Evolutionary conservation across 2,888 invertebrate genomes (phyloP).

Genomic region (Sminthurinus aureus): DNA sequence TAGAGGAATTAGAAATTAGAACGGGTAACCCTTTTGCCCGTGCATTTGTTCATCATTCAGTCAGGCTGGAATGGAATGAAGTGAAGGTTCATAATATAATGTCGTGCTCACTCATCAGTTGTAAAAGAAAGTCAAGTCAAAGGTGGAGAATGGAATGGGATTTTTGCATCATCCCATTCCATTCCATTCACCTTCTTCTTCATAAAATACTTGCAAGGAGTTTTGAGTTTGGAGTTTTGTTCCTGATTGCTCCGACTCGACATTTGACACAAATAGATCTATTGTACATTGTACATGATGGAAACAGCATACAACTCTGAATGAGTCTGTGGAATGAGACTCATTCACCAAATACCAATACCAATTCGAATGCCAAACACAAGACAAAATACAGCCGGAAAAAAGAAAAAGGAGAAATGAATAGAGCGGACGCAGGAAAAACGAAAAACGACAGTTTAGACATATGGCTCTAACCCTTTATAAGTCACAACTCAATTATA

Average conservation of each 20-base stretch:
- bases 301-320: background rate
- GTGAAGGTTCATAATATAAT: conserved; percentile 28
- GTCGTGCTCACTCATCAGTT: conserved; percentile 41
- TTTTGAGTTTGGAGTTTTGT: conserved; percentile 14
- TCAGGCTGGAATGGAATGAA: background rate
- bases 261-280: conserved; percentile 44
- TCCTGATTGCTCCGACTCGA: conserved; percentile 42
- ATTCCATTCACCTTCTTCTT: too few relatives aligned
- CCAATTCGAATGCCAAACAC: too few relatives aligned
- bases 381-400: background rate
- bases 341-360: background rate
- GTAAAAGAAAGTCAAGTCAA: conserved; percentile 37
- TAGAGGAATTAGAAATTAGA: background rate
- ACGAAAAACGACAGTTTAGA: background rate
- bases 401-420: background rate
- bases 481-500: conserved; percentile 11
- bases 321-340: background rate
- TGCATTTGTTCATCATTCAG: background rate
- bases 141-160: conserved; percentile 25
- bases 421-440: background rate
- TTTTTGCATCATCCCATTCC: conserved; percentile 36
- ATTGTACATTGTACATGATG: background rate
- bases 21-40: conserved; percentile 2
- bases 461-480: background rate
- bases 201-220: conserved; percentile 10